Percentiles rank a stretch among this genome's conserved stretches.
Conservation (phyloP, 2,888 invertebrate species). For the Microdon myrmicae region DNA sequence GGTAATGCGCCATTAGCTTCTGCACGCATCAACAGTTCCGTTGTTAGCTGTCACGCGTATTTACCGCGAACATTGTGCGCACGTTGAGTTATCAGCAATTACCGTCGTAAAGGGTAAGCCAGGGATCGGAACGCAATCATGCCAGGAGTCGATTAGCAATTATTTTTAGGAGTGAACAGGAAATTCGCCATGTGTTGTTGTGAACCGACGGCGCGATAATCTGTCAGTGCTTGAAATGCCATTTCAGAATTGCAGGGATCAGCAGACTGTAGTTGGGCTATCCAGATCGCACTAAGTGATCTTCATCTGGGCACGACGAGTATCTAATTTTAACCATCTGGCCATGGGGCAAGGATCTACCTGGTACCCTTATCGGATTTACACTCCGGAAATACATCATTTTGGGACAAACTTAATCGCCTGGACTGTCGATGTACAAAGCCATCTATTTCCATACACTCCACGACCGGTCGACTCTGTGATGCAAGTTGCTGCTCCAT, state of each 20-base stretch:
- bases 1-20: constrained; percentile 31
- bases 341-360: not conserved
- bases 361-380: not conserved
- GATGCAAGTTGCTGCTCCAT: constrained; percentile 31
- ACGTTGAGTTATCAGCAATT: constrained; percentile 52
- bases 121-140: constrained; percentile 34
- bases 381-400: constrained; percentile 43
- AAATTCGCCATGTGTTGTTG: constrained; percentile 51
- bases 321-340: constrained; percentile 49
- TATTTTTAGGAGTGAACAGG: constrained; percentile 52
- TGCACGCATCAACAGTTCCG: constrained; percentile 46
- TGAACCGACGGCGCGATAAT: constrained; percentile 25
- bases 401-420: constrained; percentile 36
- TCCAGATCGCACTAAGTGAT: constrained; percentile 33
- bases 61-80: constrained; percentile 47
- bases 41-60: constrained; percentile 44
- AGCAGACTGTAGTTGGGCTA: constrained; percentile 19
- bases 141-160: constrained; percentile 53
- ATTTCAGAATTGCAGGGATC: constrained; percentile 31
- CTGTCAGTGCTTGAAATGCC: constrained; percentile 29
- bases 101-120: constrained; percentile 19
- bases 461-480: constrained; percentile 8
- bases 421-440: constrained; percentile 1
- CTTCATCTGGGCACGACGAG: too few relatives aligned
- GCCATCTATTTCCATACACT: not conserved